Conservation (phyloP, 2,797 vertebrate genomes). For the Cheirogaleus major region DNA sequence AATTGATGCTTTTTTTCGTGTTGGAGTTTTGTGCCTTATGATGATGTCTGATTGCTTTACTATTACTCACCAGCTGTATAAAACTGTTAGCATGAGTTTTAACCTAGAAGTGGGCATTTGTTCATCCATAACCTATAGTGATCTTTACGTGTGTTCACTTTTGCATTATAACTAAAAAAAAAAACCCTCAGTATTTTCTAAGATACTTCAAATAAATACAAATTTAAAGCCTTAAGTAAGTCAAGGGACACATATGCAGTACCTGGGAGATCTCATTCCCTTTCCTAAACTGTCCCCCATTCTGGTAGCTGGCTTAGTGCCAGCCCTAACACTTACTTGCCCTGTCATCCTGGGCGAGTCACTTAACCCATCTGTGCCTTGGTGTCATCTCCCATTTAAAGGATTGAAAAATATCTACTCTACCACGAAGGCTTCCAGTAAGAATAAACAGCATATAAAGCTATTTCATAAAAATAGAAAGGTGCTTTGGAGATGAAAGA, state of each 20-base stretch:
- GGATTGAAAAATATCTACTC: background rate
- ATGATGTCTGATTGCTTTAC: background rate
- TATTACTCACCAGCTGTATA: background rate
- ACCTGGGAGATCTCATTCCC: background rate
- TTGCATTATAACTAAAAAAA: background rate
- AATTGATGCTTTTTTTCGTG: background rate
- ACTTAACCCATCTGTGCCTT: background rate
- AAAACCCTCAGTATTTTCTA: background rate
- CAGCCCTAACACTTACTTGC: background rate
- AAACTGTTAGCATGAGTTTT: conserved; percentile 32
- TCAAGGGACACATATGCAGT: background rate
- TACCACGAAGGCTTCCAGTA: background rate
- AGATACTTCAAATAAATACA: background rate
- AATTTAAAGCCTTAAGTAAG: background rate
- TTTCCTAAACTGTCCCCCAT: background rate
- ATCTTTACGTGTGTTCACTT: background rate
- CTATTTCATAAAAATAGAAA: background rate
- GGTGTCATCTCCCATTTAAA: background rate
- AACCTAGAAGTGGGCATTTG: background rate
- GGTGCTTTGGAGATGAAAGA: background rate
- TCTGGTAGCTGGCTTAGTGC: too few relatives aligned
- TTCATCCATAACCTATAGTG: background rate
- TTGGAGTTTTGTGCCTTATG: background rate
- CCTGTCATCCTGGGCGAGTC: background rate
- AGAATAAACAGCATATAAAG: background rate